Evolutionary conservation across 2,113 vertebrate genomes (phyloP).

Genomic region (Rhea americana): DNA sequence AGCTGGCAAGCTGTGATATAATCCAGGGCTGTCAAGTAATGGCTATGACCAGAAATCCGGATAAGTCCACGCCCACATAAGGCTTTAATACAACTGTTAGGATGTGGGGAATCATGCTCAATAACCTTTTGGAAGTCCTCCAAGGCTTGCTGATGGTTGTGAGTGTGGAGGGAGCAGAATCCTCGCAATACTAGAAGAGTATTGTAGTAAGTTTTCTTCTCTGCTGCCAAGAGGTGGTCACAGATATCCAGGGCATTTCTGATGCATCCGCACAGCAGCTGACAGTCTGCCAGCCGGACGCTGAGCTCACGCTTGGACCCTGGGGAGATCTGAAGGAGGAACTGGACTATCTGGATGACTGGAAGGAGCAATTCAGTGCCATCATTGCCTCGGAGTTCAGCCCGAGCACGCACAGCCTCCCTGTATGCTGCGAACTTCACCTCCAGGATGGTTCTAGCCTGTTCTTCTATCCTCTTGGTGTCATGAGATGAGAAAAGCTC

Average conservation of each 20-base stretch:
- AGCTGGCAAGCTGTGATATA: slow-evolving; percentile 89
- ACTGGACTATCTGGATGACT: slow-evolving; percentile 76
- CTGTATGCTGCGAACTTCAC: slow-evolving; percentile 78
- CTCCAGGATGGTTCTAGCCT: slow-evolving; percentile 74
- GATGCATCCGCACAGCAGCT: slow-evolving; percentile 83
- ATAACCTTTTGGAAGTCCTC: slow-evolving; percentile 91
- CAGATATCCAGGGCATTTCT: slow-evolving; percentile 81
- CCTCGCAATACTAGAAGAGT: slow-evolving; percentile 87
- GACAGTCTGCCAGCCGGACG: slow-evolving; percentile 87
- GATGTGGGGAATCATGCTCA: slow-evolving; percentile 84
- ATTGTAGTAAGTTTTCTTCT: slow-evolving; percentile 78
- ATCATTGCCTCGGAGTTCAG: slow-evolving; percentile 79
- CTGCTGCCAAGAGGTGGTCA: slow-evolving; percentile 78
- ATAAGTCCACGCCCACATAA: slow-evolving; percentile 91
- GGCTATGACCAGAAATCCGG: slow-evolving; percentile 80
- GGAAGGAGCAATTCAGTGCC: slow-evolving; percentile 85
- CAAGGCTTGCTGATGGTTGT: slow-evolving; percentile 77
- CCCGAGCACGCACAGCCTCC: slow-evolving; percentile 78
- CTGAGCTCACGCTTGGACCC: slow-evolving; percentile 76
- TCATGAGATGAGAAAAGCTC: slow-evolving; percentile 76
- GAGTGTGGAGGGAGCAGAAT: slow-evolving; percentile 83
- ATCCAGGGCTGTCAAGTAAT: slow-evolving; percentile 88
- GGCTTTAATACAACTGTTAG: slow-evolving; percentile 87
- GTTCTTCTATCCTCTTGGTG: slow-evolving; percentile 22
- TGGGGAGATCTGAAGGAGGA: slow-evolving; percentile 84